Base-by-base conservation (phyloP, 2,113 vertebrate genomes). In the Corythornis vintsioides region DNA sequence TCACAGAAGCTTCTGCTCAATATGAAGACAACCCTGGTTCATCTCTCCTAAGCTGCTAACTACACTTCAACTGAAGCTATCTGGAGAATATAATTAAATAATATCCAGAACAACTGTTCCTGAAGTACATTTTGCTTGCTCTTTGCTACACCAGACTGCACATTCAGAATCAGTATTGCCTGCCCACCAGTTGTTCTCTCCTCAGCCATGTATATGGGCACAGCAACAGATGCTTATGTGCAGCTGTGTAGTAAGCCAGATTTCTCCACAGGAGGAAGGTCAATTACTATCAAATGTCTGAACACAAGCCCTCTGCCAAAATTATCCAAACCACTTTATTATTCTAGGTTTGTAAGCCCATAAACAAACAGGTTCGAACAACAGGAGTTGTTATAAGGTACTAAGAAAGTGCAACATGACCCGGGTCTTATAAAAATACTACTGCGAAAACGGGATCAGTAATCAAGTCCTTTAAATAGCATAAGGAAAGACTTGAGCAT, bases 381-480 rank as follows among this genome's bases (percentile, higher is more conserved):
- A 90, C 1, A 91, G 60, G 15, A 83, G 64, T 29, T 80, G 56
- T 63, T 80, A 59, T 3, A 74, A 77, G 64, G 76, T 81, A 96
- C 7, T 13, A 67, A 67, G 55, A 81, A 92, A 88, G 33, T 25
- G 52, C 86, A 86, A 83, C 48, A 56, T 3, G 9, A 88, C 53
- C 79, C 38, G 74, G 43, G 88, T 71, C 64, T 90, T 91, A 86
- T 3, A 83, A 94, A 95, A 95, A 82, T 60, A 77, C 69, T 80
- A 55, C 75, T 64, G 76, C 4, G 8, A 88, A 95, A 90, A 91
- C 56, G 90, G 60, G 52, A 91, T 91, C 94, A 77, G 90, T 50
- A 83, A 91, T 86, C 79, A 83, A 77, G 60, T 43, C 75, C 90
- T 90, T 90, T 94, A 95, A 95, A 95, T 86, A 96, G 87, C 67